Base-by-base conservation (phyloP, 2,797 vertebrate genomes). In the Helicolenus hilgendorfi region DNA sequence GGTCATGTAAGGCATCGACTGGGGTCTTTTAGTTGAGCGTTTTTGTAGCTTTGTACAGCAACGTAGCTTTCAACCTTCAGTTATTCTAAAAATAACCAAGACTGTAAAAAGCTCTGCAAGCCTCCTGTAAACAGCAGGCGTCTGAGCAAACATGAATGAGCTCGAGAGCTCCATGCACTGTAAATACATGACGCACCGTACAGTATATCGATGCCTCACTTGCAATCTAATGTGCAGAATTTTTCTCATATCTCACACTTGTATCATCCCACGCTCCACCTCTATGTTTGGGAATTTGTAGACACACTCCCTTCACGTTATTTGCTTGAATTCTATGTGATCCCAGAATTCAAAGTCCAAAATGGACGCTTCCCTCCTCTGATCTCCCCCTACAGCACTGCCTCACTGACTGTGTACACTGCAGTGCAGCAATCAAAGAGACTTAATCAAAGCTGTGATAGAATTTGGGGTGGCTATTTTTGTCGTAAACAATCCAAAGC, bases 371-470 rank as follows among this genome's bases (percentile, higher is more conserved):
- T 69, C 41, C 75, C 59, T 31, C 26, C 53, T 89, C 33, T 72
- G 72, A 81, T 75, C 56, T 79, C 56, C 62, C 14, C 22, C 41
- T 33, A 26, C 64, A 31, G 73, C 55, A 68, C 67, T 67, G 60
- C 81, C 76, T 83, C 70, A 36, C 27, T 70, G 24, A 69, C 77
- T 72, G 36, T 77, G 49, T 56, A 77, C 81, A 83, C 49, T 29
- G 69, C 69, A 83, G 38, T 62, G 72, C 72, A 88, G 76, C 79
- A 91, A 81, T 91, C 85, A 87, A 87, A 92, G 88, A 93, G 84
- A 95, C 88, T 82, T 68, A 87, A 86, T 82, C 72, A 86, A 92
- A 88, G 86, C 91, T 95, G 91, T 91, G 90, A 91, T 78, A 64
- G 26, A 78, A 60, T 82, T 59, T 29, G 24, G 71, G 77, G 81